Percentiles rank a stretch among this genome's conserved stretches.
phyloP scores from a whole-genome alignment of 2,113 vertebrate species.

The Pantherophis guttatus region DNA sequence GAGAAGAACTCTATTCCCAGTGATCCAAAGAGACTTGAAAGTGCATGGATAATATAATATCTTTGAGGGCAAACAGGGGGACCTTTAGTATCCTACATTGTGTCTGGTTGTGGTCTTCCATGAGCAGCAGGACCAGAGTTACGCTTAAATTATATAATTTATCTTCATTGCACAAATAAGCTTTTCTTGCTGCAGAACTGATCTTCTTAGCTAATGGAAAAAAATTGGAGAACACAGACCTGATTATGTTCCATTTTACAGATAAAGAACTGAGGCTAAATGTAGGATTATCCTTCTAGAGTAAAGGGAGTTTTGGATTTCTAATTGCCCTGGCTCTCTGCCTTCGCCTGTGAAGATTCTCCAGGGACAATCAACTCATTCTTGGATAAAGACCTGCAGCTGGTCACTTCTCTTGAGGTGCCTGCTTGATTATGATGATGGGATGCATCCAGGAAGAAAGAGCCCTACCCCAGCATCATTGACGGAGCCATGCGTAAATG shows the following conservation, averaged over 20 bases:
- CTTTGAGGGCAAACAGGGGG: background rate
- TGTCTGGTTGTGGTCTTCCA: background rate
- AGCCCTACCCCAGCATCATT: background rate
- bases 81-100: background rate
- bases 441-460: background rate
- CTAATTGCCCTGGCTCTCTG: background rate
- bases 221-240: background rate
- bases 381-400: conserved; percentile 9
- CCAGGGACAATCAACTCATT: background rate
- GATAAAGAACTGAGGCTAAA: background rate
- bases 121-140: background rate
- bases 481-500: background rate
- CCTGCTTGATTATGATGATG: background rate
- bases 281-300: background rate
- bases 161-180: background rate
- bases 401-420: background rate
- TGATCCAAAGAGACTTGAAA: background rate
- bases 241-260: background rate
- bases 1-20: background rate
- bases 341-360: background rate
- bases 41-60: background rate
- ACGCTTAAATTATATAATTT: background rate
- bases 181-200: background rate
- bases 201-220: background rate
- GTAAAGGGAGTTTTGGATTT: background rate